phyloP scores from a whole-genome alignment of 2,888 invertebrate genomes.

The Drosophila algonquin region DNA sequence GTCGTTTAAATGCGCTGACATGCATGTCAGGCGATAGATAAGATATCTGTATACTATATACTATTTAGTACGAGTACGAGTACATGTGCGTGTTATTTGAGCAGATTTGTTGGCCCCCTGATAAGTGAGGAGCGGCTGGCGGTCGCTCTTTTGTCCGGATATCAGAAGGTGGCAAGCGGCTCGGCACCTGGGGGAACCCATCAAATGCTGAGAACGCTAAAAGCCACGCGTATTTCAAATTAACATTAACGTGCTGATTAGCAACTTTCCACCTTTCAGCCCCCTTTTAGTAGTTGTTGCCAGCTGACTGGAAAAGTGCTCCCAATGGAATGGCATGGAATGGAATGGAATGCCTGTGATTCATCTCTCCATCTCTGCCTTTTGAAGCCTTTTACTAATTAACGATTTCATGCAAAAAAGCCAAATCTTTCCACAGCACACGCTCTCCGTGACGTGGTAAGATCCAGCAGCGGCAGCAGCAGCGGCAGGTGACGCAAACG shows the following conservation, averaged over 20 bases:
- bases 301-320: slow-evolving; percentile 14
- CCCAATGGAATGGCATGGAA: not conserved
- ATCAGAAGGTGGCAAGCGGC: slow-evolving; percentile 34
- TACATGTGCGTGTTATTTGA: slow-evolving; percentile 54
- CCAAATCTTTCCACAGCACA: slow-evolving; percentile 31
- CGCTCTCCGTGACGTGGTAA: slow-evolving; percentile 13
- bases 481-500: slow-evolving; percentile 26
- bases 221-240: slow-evolving; percentile 73
- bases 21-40: slow-evolving; percentile 63
- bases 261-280: slow-evolving; percentile 8
- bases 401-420: slow-evolving; percentile 38
- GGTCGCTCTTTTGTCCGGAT: slow-evolving; percentile 17
- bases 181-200: slow-evolving; percentile 15
- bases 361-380: slow-evolving; percentile 9
- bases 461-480: not conserved
- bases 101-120: slow-evolving; percentile 59
- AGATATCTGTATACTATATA: slow-evolving; percentile 52
- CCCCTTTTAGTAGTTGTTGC: not conserved
- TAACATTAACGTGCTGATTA: slow-evolving; percentile 66
- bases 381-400: slow-evolving; percentile 19
- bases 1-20: slow-evolving; percentile 67
- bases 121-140: slow-evolving; percentile 41
- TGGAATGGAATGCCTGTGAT: slow-evolving; percentile 12
- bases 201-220: slow-evolving; percentile 48
- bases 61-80: too few relatives aligned